A percentile compares a stretch with the other conserved stretches of the same genome.
phyloP scores from a whole-genome alignment of 2,113 vertebrate genomes.

The Grammomys surdaster region DNA sequence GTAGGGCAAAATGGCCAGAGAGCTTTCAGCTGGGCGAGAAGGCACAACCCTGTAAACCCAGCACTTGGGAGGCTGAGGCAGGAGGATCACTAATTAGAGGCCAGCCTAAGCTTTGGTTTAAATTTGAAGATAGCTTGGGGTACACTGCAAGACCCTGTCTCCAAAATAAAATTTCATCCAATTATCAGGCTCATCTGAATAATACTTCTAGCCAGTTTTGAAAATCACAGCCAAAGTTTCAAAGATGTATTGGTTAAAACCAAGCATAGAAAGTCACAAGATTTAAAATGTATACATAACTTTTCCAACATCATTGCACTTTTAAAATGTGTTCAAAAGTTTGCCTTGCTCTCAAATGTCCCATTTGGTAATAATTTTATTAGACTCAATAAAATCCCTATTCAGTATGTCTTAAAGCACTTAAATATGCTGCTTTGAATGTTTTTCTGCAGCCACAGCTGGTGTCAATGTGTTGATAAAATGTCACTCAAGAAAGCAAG shows the following conservation, averaged over 20 bases:
- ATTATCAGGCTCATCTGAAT: background rate
- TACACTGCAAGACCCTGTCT: background rate
- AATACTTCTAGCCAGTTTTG: conserved; percentile 47
- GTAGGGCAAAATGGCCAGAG: background rate
- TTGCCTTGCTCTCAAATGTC: conserved; percentile 33
- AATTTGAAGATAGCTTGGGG: background rate
- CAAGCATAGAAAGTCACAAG: conserved; percentile 15
- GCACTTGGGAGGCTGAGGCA: background rate
- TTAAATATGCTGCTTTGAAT: conserved; percentile 78
- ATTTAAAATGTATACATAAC: background rate
- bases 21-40: background rate
- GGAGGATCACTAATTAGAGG: background rate
- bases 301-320: conserved; percentile 37
- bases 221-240: conserved; percentile 53
- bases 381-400: background rate
- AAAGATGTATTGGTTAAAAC: conserved; percentile 2
- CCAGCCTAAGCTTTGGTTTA: background rate
- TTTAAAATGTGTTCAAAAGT: conserved; percentile 41
- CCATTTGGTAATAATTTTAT: conserved; percentile 67
- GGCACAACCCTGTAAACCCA: background rate
- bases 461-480: conserved; percentile 78
- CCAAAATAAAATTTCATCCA: background rate
- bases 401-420: conserved; percentile 75
- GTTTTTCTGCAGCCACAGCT: conserved; percentile 79
- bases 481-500: conserved; percentile 49